Conservation (phyloP, 2,797 vertebrate genomes). For the Gobio occitaniae region DNA sequence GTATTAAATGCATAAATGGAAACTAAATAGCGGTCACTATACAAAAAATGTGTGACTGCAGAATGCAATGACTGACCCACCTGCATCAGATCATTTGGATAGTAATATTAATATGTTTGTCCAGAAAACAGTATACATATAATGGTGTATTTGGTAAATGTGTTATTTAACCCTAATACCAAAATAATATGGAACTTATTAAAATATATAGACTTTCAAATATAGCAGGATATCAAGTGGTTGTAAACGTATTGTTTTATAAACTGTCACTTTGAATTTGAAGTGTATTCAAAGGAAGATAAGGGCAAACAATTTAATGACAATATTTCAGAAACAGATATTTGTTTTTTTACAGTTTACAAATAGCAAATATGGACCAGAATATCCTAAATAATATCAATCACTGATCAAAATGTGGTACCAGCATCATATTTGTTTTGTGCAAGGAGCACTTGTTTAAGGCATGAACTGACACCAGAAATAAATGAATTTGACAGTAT, state of each 20-base stretch:
- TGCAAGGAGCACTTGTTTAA: background rate
- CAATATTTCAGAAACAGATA: background rate
- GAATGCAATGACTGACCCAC: background rate
- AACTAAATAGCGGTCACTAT: background rate
- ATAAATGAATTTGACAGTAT: background rate
- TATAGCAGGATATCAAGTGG: background rate
- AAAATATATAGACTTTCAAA: background rate
- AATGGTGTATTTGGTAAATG: background rate
- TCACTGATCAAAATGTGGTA: constrained; percentile 22
- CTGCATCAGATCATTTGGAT: background rate
- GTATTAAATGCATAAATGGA: background rate
- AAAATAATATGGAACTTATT: background rate
- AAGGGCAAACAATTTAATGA: background rate
- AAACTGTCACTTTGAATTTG: background rate
- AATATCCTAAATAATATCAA: background rate
- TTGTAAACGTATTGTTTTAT: background rate
- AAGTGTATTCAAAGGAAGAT: background rate
- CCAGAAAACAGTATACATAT: background rate
- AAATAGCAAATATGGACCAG: background rate
- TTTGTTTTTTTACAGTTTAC: background rate
- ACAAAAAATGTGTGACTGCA: background rate
- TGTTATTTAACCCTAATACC: background rate
- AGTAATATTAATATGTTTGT: background rate
- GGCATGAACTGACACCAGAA: background rate
- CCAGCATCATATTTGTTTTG: background rate